Conservation (phyloP, 2,797 vertebrate species). For the Enteromius paludinosus region DNA sequence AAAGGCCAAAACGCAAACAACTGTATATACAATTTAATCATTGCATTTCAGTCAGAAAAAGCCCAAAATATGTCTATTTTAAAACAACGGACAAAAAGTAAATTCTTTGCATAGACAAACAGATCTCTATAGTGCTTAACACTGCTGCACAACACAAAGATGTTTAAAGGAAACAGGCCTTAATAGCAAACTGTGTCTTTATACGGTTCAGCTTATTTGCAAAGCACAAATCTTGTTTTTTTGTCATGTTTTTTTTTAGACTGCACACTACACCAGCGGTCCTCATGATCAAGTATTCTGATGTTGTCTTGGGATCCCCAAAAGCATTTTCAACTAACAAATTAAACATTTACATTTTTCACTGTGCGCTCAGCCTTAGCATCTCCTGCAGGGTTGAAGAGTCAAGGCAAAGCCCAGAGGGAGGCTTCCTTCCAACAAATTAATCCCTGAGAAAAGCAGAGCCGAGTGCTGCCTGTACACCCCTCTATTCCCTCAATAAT, state of each 20-base stretch:
- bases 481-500: conserved; percentile 78
- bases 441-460: conserved; percentile 87
- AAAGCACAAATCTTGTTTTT: not conserved
- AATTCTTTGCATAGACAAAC: not conserved
- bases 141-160: not conserved
- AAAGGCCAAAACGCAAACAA: not conserved
- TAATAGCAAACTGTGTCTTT: not conserved
- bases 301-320: conserved; percentile 75
- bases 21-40: not conserved
- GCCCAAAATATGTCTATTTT: not conserved
- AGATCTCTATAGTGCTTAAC: not conserved
- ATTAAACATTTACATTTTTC: conserved; percentile 91
- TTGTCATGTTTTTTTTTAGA: not conserved
- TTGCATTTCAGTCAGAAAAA: not conserved
- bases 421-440: conserved; percentile 88
- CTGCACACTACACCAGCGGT: not conserved
- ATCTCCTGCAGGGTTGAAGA: conserved; percentile 79
- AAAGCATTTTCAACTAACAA: conserved; percentile 87
- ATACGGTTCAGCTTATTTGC: not conserved
- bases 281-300: conserved; percentile 29
- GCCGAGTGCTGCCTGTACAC: conserved; percentile 80
- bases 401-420: conserved; percentile 84
- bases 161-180: not conserved
- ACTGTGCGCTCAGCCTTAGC: conserved; percentile 83
- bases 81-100: not conserved